These are phyloP conservation scores for Sinelater perroti DNA, from an alignment of 2,888 invertebrate genomes.

Conservation along the genomic window DNA sequence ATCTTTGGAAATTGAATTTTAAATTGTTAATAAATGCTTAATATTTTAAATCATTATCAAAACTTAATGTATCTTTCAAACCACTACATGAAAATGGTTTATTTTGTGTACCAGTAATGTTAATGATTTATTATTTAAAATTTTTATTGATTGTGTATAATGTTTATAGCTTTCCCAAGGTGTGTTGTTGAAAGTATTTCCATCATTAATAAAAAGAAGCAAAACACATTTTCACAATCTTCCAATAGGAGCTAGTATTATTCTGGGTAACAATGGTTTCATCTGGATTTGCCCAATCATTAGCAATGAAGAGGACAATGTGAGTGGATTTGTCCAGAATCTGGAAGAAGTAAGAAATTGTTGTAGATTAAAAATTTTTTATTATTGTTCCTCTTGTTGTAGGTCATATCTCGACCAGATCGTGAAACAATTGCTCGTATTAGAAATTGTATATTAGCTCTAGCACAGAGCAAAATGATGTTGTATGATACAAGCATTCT, in stretches of 20 bases:
- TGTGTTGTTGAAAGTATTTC: constrained; percentile 86
- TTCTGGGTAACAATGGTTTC: constrained; percentile 96
- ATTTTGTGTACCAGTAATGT: too few species aligned
- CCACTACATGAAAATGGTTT: too few species aligned
- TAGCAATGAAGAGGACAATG: constrained; percentile 70
- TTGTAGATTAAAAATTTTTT: background rate
- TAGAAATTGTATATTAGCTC: constrained; percentile 86
- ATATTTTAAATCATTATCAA: too few species aligned
- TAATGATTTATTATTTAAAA: too few species aligned
- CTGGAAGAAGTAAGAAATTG: constrained; percentile 65
- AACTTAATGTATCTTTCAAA: too few species aligned
- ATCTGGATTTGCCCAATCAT: constrained; percentile 88
- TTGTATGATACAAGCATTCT: constrained; percentile 92
- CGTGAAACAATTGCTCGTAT: constrained; percentile 89
- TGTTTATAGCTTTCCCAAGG: constrained; percentile 81
- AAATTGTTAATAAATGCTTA: too few species aligned
- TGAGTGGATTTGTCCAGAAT: constrained; percentile 82
- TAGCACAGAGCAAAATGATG: constrained; percentile 88
- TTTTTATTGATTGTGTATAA: constrained; percentile 1
- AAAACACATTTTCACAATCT: constrained; percentile 97
- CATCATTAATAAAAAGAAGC: constrained; percentile 88
- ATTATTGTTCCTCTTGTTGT: constrained; percentile 45
- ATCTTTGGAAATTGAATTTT: too few species aligned
- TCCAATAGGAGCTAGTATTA: constrained; percentile 89
- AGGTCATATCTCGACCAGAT: constrained; percentile 76